Percentiles rank a stretch among this genome's conserved stretches.
Conservation (phyloP, 2,797 vertebrate species). For the Pipistrellus pipistrellus region DNA sequence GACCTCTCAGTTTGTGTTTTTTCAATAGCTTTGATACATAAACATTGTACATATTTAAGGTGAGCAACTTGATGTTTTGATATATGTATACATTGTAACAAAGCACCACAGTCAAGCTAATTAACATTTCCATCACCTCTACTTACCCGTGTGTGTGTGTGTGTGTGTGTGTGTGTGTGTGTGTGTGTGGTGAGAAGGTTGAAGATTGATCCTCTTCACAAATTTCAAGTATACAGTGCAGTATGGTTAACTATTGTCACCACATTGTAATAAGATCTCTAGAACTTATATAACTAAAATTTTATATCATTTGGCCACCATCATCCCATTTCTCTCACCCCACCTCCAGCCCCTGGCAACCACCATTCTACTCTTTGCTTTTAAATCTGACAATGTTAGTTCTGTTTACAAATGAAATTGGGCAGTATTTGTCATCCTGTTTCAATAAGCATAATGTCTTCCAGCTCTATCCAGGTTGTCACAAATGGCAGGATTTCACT, state of each 20-base stretch:
- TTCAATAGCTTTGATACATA: background rate
- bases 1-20: background rate
- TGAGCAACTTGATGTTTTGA: background rate
- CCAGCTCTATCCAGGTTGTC: background rate
- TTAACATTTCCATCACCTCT: background rate
- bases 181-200: background rate
- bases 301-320: background rate
- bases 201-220: background rate
- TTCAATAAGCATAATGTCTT: background rate
- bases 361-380: background rate
- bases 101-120: background rate
- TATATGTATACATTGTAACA: background rate
- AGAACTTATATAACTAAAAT: background rate
- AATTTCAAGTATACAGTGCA: background rate
- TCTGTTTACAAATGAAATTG: background rate
- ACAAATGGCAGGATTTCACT: background rate
- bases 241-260: background rate
- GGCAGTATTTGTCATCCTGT: background rate
- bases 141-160: background rate
- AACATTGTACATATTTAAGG: background rate
- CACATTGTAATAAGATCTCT: background rate
- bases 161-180: background rate
- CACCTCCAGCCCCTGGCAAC: background rate
- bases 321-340: background rate
- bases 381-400: background rate